Percentiles rank a stretch among this genome's conserved stretches.
These are phyloP conservation scores for Odontocerum albicorne DNA, from an alignment of 2,888 invertebrate species.

Conservation along the genomic window DNA sequence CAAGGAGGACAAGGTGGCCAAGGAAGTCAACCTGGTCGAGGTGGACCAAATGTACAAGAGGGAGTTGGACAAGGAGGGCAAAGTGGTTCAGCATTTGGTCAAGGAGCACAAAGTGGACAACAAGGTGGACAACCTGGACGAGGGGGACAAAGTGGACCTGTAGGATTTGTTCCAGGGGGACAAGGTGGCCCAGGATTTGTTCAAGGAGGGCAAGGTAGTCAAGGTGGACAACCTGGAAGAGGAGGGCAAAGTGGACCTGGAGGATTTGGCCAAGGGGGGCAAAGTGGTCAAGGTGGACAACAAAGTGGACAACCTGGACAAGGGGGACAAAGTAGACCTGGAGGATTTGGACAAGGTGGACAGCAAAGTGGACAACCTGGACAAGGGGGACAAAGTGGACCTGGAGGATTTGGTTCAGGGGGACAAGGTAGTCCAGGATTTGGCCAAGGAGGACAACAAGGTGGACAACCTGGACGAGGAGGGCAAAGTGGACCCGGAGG, in stretches of 20 bases:
- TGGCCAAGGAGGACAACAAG: neutral
- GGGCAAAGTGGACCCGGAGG: no score
- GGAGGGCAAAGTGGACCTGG: neutral
- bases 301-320: slow-evolving; percentile 1
- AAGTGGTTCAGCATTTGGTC: neutral
- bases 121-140: neutral
- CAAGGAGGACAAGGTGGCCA: slow-evolving; percentile 7
- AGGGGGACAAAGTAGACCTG: slow-evolving; percentile 6
- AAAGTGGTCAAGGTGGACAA: neutral
- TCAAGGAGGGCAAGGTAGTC: neutral
- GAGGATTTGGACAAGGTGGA: neutral
- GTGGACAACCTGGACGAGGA: no score
- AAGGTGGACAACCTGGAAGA: neutral
- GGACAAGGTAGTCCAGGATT: slow-evolving; percentile 2
- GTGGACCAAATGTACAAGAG: neutral
- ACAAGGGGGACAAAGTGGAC: slow-evolving; percentile 4
- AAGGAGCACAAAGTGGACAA: neutral
- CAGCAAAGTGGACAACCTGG: neutral
- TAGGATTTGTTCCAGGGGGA: neutral
- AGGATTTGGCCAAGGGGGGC: neutral
- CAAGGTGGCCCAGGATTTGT: neutral
- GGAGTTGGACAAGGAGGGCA: neutral
- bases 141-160: neutral
- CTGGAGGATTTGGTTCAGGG: neutral
- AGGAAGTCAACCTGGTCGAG: neutral